phyloP scores from a whole-genome alignment of 2,888 invertebrate genomes.

The Drosophila pegasa region DNA sequence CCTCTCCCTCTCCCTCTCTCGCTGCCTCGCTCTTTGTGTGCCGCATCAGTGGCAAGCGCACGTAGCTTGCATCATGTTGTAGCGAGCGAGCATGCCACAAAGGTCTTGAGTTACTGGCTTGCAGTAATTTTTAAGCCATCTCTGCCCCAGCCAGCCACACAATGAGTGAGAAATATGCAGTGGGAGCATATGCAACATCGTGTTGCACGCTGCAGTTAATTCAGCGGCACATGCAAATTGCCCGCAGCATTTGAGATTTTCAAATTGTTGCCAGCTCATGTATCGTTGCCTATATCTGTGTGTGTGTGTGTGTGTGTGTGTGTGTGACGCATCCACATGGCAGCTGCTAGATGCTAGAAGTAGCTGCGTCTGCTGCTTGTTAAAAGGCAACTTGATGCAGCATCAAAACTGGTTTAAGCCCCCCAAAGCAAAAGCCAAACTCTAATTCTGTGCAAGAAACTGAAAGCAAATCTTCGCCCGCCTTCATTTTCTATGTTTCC shows the following conservation, averaged over 20 bases:
- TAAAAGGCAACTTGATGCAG: constrained; percentile 1
- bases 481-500: not conserved
- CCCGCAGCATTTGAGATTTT: constrained; percentile 46
- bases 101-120: constrained; percentile 43
- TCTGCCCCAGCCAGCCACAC: constrained; percentile 23
- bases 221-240: constrained; percentile 60
- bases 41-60: constrained; percentile 41
- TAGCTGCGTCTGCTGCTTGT: not conserved
- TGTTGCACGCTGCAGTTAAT: constrained; percentile 43
- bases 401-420: constrained; percentile 24
- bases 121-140: constrained; percentile 33
- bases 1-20: not conserved
- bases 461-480: not conserved
- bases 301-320: constrained; percentile 18
- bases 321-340: constrained; percentile 19
- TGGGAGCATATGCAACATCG: constrained; percentile 31
- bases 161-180: constrained; percentile 46
- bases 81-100: constrained; percentile 27
- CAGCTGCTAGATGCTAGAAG: constrained; percentile 32
- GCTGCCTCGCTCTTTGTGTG: constrained; percentile 4
- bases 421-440: not conserved
- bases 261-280: constrained; percentile 44
- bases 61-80: constrained; percentile 41
- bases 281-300: constrained; percentile 2
- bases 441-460: not conserved